Base-by-base conservation (phyloP, 1,140 invertebrate genomes). In the Solen grandis region DNA sequence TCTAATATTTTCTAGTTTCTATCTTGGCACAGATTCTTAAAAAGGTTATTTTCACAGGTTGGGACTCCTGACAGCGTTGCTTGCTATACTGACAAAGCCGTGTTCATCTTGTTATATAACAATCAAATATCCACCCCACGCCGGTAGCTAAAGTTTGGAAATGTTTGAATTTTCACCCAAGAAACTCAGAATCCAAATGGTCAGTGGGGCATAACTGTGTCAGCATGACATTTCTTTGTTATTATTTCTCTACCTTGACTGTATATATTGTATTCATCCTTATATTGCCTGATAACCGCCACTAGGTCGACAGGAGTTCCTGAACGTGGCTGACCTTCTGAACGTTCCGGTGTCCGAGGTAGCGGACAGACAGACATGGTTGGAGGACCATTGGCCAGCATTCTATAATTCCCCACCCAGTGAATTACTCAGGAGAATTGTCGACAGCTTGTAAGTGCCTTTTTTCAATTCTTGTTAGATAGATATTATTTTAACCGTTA, bases 261-360 rank as follows among this genome's bases (percentile, higher is more conserved):
- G 1, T 54, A 54, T 2, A 22, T 8, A 1, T 22, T 2, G 52
- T 22, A 54, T 2, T 22, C 1, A 54, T 1, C n/a, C n/a, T 1
- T 1, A 54, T 25, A 54, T 25, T 54, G 27, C 27, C 52, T 8
- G n/a, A 19, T 1, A 54, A 2, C 8, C 52, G 27, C 8, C 31
- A 41, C 14, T 65, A 78, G 75, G 75, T 59, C 63, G 65, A 4
- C 22, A 54, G 1, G 54, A 78, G 75, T 78, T 78, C 27, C 33
- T 78, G 1, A 68, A 78, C 36, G 62, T 78, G n/a, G 75, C 75
- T 31, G 36, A 78, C 29, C 33, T 78, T 1, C 27, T 78, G 10
- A 78, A 78, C 50, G 75, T 78, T 10, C 75, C 75, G 8, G 59
- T 78, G 29, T 68, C 63, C 1, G 63, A 60, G 25, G 75, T 78